phyloP scores from a whole-genome alignment of 1,140 invertebrate genomes.

The Psilanteris sp. region DNA sequence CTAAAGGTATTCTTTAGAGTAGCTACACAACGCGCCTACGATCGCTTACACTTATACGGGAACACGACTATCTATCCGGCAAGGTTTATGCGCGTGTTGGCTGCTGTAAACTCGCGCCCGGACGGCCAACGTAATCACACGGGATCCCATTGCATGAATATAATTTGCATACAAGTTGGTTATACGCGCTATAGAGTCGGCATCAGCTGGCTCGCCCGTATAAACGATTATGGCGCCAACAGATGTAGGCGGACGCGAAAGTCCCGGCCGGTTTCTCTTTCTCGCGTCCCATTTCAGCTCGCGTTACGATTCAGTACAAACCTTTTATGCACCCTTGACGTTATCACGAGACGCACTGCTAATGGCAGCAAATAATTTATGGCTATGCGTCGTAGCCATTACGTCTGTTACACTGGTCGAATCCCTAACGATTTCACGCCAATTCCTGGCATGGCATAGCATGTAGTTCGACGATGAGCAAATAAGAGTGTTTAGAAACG shows the following conservation, averaged over 20 bases:
- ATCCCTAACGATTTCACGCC: constrained; percentile 48
- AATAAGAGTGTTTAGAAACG: constrained; percentile 1
- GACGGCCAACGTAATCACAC: constrained; percentile 77
- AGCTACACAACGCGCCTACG: constrained; percentile 56
- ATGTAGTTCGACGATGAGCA: constrained; percentile 3
- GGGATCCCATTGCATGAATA: constrained; percentile 80
- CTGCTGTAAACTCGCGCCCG: constrained; percentile 78
- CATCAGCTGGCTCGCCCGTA: constrained; percentile 79
- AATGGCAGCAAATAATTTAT: constrained; percentile 63
- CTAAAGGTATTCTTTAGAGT: constrained; percentile 39
- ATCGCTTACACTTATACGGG: constrained; percentile 68
- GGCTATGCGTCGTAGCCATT: constrained; percentile 31
- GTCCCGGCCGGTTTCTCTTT: constrained; percentile 47
- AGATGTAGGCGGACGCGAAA: constrained; percentile 77
- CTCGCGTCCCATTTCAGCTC: constrained; percentile 39
- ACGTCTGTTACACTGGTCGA: constrained; percentile 50
- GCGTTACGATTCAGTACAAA: constrained; percentile 42
- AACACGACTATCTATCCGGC: constrained; percentile 76
- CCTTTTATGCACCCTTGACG: constrained; percentile 61
- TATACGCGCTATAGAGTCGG: constrained; percentile 64
- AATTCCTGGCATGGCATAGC: constrained; percentile 8
- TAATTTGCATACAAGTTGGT: constrained; percentile 82
- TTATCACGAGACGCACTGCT: constrained; percentile 62
- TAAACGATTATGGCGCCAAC: constrained; percentile 80
- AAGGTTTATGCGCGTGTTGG: constrained; percentile 79